Conservation (phyloP, 1,140 invertebrate genomes). For the Geopemphigus sp. region DNA sequence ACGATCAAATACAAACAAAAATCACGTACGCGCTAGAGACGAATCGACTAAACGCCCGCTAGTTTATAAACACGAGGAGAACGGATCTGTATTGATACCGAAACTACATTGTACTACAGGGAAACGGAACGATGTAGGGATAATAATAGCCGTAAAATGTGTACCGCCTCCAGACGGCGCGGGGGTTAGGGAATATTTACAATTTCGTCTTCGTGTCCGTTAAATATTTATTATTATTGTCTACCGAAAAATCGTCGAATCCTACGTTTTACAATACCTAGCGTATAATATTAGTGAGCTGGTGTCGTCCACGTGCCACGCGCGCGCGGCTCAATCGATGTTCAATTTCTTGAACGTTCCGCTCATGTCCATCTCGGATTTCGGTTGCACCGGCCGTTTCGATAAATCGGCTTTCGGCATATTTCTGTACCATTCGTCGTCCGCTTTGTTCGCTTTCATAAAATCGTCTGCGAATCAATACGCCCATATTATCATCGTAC, state of each 20-base stretch:
- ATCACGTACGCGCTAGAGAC: not conserved
- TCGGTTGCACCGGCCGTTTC: constrained; percentile 7
- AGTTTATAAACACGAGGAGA: not conserved
- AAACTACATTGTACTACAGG: not conserved
- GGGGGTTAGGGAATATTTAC: too few species aligned
- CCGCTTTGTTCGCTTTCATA: not conserved
- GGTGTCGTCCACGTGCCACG: not conserved
- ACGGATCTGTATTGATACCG: not conserved
- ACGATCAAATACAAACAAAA: not conserved
- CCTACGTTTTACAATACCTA: not conserved
- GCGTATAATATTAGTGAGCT: not conserved
- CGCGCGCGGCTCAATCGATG: not conserved
- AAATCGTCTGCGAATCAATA: not conserved
- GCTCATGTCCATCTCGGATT: constrained; percentile 17
- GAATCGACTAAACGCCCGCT: not conserved
- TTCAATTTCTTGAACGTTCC: constrained; percentile 32
- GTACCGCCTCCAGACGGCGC: not conserved
- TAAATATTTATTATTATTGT: not conserved
- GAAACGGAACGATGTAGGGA: not conserved
- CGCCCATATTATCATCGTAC: too few species aligned
- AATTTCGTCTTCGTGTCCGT: not conserved
- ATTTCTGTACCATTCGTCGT: constrained; percentile 28
- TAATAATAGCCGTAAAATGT: not conserved
- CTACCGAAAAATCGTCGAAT: not conserved
- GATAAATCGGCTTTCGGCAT: constrained; percentile 40